These are phyloP conservation scores for Eulemur coronatus DNA, from an alignment of 2,797 vertebrate species.

Conservation along the genomic window DNA sequence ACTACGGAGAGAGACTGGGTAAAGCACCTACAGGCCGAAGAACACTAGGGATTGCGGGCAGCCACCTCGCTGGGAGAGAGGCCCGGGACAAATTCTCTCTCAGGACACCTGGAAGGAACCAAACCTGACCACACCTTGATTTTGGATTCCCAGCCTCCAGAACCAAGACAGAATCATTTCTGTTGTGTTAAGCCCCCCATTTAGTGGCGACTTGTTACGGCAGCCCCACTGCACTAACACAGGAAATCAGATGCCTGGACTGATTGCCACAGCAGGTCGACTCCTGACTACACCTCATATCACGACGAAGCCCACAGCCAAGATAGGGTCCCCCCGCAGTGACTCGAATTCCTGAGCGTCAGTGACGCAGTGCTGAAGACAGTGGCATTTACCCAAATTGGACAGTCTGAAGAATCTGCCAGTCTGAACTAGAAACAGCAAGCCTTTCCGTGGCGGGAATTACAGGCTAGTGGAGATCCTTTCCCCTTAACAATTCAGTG, in stretches of 20 bases:
- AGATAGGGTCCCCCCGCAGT: rapidly evolving
- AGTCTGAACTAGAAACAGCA: background rate
- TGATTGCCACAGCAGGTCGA: rapidly evolving
- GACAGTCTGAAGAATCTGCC: background rate
- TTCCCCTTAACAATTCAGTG: background rate
- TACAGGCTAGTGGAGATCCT: background rate
- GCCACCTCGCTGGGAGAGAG: background rate
- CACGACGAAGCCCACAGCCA: background rate
- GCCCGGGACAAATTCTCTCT: background rate
- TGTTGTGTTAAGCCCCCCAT: background rate
- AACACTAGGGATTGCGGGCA: rapidly evolving
- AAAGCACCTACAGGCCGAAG: background rate
- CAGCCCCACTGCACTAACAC: rapidly evolving
- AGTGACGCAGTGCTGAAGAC: rapidly evolving
- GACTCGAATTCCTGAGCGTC: too few species aligned
- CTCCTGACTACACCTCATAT: rapidly evolving
- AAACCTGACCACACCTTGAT: background rate
- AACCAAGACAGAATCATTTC: rapidly evolving
- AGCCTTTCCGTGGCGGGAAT: rapidly evolving
- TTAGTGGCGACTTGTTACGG: rapidly evolving
- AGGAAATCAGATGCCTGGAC: rapidly evolving
- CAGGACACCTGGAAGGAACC: rapidly evolving
- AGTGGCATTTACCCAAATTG: rapidly evolving
- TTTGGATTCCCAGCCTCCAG: background rate
- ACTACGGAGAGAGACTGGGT: rapidly evolving